A percentile compares a stretch with the other conserved stretches of the same genome.
These are phyloP conservation scores for Hemiscyllium ocellatum DNA, from an alignment of 2,113 vertebrate genomes.

Conservation along the genomic window DNA sequence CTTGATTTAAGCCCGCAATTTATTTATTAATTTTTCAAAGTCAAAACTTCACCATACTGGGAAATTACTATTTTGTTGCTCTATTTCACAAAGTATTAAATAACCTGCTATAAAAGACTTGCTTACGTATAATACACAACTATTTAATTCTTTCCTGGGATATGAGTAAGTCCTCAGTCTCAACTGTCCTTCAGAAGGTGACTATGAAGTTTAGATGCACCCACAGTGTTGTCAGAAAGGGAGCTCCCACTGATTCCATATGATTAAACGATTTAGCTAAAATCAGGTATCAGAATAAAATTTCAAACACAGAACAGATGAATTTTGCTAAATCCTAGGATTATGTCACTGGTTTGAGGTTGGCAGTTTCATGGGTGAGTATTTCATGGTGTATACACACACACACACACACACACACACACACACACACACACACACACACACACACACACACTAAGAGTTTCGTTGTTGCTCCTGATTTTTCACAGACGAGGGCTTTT, in stretches of 20 bases:
- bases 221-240: no score
- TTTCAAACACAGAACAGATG: background rate
- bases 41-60: background rate
- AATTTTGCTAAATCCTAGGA: background rate
- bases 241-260: background rate
- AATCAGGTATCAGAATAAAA: background rate
- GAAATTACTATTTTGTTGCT: background rate
- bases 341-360: background rate
- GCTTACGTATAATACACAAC: background rate
- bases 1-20: background rate
- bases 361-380: background rate
- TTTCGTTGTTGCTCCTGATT: no score
- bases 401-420: no score
- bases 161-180: background rate
- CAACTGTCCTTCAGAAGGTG: background rate
- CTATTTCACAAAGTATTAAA: background rate
- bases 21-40: background rate
- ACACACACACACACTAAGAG: background rate
- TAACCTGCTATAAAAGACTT: background rate
- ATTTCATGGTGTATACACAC: no score
- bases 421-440: background rate
- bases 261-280: background rate
- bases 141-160: background rate
- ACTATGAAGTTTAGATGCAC: background rate
- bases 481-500: background rate